Conservation (phyloP, 2,888 invertebrate genomes). For the Zaprionus lineosus region DNA sequence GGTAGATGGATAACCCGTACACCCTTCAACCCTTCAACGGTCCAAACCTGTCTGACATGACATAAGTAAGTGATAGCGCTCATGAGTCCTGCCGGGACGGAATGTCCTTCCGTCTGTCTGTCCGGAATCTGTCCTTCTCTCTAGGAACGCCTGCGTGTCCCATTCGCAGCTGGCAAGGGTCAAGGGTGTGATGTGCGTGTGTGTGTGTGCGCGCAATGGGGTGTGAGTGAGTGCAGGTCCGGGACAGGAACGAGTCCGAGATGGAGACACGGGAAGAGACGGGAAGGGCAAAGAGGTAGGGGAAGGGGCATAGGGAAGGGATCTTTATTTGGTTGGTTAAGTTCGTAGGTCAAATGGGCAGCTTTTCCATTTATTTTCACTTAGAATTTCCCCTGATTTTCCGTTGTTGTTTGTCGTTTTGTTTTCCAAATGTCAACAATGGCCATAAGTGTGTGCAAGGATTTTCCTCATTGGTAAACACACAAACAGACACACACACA, state of each 20-base stretch:
- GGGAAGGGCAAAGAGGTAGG: neutral
- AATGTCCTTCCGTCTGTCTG: conserved; percentile 8
- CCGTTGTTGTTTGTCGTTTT: conserved; percentile 29
- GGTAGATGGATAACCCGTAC: too few species aligned
- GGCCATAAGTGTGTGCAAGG: conserved; percentile 32
- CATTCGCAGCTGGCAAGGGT: conserved; percentile 42
- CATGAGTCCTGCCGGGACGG: conserved; percentile 57
- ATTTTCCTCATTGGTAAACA: conserved; percentile 32
- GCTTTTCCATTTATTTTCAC: conserved; percentile 62
- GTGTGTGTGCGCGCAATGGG: conserved; percentile 13
- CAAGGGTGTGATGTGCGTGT: conserved; percentile 52
- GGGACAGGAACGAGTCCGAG: conserved; percentile 8
- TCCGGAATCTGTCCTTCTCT: neutral
- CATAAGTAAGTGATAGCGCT: conserved; percentile 74
- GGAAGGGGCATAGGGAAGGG: too few species aligned
- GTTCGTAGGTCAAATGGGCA: conserved; percentile 11
- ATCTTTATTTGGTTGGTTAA: too few species aligned
- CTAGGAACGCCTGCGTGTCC: neutral
- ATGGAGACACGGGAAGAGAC: neutral
- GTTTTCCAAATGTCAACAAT: conserved; percentile 63
- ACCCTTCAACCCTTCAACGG: conserved; percentile 29
- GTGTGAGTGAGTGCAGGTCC: conserved; percentile 35
- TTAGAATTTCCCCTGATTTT: conserved; percentile 30
- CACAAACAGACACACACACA: conserved; percentile 1
- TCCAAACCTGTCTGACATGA: conserved; percentile 69